Base-by-base conservation (phyloP, 2,888 invertebrate species). In the Adelognathus sp. region DNA sequence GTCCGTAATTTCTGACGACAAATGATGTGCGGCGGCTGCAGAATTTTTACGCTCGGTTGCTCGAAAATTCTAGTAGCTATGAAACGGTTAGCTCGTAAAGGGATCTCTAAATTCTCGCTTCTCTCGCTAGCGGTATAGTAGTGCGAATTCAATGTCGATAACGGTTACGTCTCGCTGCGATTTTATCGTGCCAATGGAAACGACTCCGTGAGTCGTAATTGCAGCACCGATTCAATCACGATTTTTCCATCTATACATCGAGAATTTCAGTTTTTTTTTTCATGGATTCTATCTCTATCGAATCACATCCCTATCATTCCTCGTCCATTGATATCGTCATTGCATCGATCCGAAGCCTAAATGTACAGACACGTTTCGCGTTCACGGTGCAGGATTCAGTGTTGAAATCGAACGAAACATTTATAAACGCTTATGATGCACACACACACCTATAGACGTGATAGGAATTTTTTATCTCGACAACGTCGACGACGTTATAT, bases 161-260 rank as follows among this genome's bases (percentile, higher is more conserved):
- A 73, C 54, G 56, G 31, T 64, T 73, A 64, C 14, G 72, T 64
- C 31, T 54, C 56, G 24, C 24, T 31, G 44, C 44, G 31, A 64
- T 64, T 73, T 73, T 64, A 73, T 73, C 56, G 54, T 31, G 41
- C 72, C 72, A 64, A 64, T 73, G 52, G 44, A 7, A 46, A 69
- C 18, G 44, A 58, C 24, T 44, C n/a, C n/a, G n/a, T 11, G 33
- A 21, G 24, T 41, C 67, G 44, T 56, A 69, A 56, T 31, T 16
- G 18, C n/a, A n/a, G n/a, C n/a, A n/a, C n/a, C n/a, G n/a, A n/a
- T n/a, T n/a, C n/a, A n/a, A n/a, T n/a, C n/a, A n/a, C 29, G 29
- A 5, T 44, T 11, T 21, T 21, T 14, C 18, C 41, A 4, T 21
- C 39, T 1, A 14, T 16, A 7, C 39, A 16, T 16, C 14, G 11